Evolutionary conservation across 2,113 vertebrate species (phyloP).

Genomic region (Psammodynastes pulverulentus): DNA sequence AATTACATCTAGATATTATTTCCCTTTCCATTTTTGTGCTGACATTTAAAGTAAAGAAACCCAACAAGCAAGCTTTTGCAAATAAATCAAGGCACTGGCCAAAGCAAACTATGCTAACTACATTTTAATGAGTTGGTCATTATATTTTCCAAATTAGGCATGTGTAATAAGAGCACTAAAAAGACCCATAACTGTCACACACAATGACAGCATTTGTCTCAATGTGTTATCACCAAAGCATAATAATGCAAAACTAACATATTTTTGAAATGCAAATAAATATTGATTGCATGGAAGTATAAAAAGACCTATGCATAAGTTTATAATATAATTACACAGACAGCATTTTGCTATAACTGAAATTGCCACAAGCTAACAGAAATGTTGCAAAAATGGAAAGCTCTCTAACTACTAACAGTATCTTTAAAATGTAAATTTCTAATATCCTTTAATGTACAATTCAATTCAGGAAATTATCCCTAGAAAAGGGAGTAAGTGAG

Average conservation of each 20-base stretch:
- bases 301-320: not conserved
- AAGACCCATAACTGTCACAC: constrained; percentile 37
- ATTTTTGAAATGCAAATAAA: not conserved
- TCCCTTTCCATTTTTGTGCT: not conserved
- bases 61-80: constrained; percentile 42
- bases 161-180: constrained; percentile 56
- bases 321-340: not conserved
- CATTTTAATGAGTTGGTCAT: constrained; percentile 30
- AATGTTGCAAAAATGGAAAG: not conserved
- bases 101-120: constrained; percentile 33
- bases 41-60: constrained; percentile 45
- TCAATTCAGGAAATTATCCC: not conserved
- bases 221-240: constrained; percentile 45
- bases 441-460: not conserved
- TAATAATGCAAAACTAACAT: constrained; percentile 33
- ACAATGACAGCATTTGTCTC: constrained; percentile 34
- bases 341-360: not conserved
- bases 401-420: not conserved
- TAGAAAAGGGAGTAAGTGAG: not conserved
- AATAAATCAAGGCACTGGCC: constrained; percentile 54
- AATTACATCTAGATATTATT: not conserved
- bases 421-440: not conserved
- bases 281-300: not conserved
- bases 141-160: constrained; percentile 45
- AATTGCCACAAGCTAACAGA: not conserved